Conservation (phyloP, 2,888 invertebrate species). For the Silvanus unidentatus region DNA sequence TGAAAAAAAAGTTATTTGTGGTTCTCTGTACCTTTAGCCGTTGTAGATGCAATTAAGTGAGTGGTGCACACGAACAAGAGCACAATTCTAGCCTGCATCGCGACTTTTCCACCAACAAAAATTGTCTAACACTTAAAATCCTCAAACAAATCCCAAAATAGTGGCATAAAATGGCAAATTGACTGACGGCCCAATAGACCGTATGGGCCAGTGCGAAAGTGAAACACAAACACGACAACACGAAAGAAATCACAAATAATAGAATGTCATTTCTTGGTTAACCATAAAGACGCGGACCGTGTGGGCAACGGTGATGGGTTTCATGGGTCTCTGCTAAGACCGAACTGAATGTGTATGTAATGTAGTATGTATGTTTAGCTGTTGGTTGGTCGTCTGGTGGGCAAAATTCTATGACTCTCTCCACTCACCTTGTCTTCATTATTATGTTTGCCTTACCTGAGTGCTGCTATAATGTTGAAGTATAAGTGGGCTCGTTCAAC, state of each 20-base stretch:
- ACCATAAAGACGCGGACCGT: background rate
- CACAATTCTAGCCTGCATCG: background rate
- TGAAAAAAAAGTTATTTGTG: too few species aligned
- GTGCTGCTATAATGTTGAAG: too few species aligned
- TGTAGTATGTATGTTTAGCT: constrained; percentile 3
- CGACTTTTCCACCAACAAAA: too few species aligned
- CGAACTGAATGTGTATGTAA: constrained; percentile 2
- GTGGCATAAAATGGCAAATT: background rate
- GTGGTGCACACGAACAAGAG: background rate
- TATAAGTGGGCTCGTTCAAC: too few species aligned
- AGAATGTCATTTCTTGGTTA: constrained; percentile 4
- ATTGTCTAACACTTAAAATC: background rate
- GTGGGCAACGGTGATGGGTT: background rate
- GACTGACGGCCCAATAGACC: too few species aligned
- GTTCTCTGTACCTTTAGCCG: constrained; percentile 3
- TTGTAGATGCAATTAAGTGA: background rate
- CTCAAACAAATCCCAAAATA: background rate
- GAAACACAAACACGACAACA: background rate
- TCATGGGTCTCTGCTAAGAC: constrained; percentile 4
- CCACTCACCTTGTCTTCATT: constrained; percentile 3
- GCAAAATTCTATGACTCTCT: constrained; percentile 4
- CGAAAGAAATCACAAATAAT: background rate
- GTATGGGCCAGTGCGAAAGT: background rate
- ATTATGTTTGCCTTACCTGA: too few species aligned
- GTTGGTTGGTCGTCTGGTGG: constrained; percentile 5